phyloP scores from a whole-genome alignment of 2,888 invertebrate species.

The Mylabris sibirica region DNA sequence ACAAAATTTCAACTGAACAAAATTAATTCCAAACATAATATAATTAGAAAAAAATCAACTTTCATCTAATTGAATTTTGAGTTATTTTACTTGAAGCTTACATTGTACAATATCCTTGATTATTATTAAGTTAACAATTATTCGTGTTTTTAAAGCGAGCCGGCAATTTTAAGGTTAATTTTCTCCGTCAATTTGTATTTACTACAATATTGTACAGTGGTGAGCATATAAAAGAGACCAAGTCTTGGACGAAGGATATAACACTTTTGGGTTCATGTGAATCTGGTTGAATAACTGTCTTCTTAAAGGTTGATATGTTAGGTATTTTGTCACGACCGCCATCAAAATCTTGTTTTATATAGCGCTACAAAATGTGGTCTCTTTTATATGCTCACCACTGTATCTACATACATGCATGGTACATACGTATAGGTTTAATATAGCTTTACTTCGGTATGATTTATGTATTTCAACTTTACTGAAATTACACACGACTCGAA shows the following conservation, averaged over 20 bases:
- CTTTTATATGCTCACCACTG: too few species aligned
- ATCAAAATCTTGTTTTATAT: too few species aligned
- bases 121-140: background rate
- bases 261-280: too few species aligned
- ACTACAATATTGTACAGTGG: background rate
- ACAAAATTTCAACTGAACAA: background rate
- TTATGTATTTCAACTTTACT: conserved; percentile 13
- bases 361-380: too few species aligned
- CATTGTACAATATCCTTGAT: background rate
- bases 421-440: background rate
- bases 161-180: background rate
- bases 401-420: background rate
- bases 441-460: conserved; percentile 3
- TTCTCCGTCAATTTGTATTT: background rate
- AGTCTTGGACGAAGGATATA: too few species aligned
- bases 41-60: background rate
- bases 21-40: background rate
- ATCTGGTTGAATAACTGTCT: too few species aligned
- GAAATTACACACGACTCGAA: conserved; percentile 24
- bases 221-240: too few species aligned
- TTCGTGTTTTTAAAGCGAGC: background rate
- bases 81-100: background rate
- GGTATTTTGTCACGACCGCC: too few species aligned
- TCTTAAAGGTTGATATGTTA: too few species aligned
- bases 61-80: background rate